Evolutionary conservation across 2,888 invertebrate genomes (phyloP).

Genomic region (Nasonia oneida): DNA sequence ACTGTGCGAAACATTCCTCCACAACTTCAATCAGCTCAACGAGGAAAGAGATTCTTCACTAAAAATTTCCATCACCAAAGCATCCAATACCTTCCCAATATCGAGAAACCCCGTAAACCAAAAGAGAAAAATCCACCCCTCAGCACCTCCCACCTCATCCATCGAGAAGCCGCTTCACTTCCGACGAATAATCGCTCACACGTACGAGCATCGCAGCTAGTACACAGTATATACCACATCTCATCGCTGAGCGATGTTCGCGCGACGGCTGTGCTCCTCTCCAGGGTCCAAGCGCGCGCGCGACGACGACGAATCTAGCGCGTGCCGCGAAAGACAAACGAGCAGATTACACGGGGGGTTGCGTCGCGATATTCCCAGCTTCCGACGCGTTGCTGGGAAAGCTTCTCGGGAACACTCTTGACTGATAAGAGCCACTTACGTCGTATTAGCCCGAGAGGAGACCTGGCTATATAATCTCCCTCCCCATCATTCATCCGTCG

Average conservation of each 20-base stretch:
- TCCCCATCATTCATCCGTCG: no score
- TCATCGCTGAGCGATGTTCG: background rate
- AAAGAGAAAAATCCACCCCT: no score
- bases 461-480: background rate
- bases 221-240: background rate
- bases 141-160: no score
- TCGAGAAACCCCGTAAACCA: no score
- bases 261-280: background rate
- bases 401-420: constrained; percentile 1
- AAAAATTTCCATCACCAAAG: no score
- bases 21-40: no score
- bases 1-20: no score
- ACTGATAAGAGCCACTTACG: constrained; percentile 21
- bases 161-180: background rate
- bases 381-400: background rate
- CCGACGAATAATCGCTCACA: background rate
- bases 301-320: background rate
- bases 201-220: background rate
- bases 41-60: no score
- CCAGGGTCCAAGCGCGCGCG: background rate
- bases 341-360: constrained; percentile 31
- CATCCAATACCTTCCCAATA: no score
- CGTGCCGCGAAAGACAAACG: constrained; percentile 49
- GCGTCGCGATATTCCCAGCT: background rate
- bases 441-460: background rate